phyloP scores from a whole-genome alignment of 2,113 vertebrate species.

The Perca schrenkii region DNA sequence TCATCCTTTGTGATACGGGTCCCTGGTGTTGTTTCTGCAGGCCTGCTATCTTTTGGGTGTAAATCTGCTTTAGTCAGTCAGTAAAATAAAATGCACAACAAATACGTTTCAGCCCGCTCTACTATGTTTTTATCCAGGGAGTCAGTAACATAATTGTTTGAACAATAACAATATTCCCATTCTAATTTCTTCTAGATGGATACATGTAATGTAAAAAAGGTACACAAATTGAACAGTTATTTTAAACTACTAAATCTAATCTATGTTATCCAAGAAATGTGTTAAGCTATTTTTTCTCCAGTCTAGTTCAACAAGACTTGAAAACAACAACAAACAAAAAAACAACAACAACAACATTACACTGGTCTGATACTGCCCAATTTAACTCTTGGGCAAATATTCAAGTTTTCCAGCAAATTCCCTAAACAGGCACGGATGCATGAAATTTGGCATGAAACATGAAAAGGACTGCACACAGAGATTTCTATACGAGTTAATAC shows the following conservation, averaged over 20 bases:
- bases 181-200: background rate
- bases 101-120: background rate
- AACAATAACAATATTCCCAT: background rate
- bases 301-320: background rate
- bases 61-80: background rate
- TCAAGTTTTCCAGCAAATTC: conserved; percentile 1
- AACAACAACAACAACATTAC: background rate
- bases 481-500: conserved; percentile 1
- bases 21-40: background rate
- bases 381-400: background rate
- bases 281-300: background rate
- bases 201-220: background rate
- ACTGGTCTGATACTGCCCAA: background rate
- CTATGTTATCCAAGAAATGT: background rate
- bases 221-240: background rate
- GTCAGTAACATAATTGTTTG: background rate
- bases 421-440: background rate
- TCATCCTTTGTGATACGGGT: background rate
- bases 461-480: conserved; percentile 22
- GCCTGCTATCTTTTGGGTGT: too few species aligned
- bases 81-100: background rate
- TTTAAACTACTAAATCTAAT: background rate
- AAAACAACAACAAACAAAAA: too few species aligned
- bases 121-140: background rate
- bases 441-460: conserved; percentile 33